Percentiles rank a stretch among this genome's conserved stretches.
phyloP scores from a whole-genome alignment of 1,140 invertebrate species.

The Neodiprion virginianus region DNA sequence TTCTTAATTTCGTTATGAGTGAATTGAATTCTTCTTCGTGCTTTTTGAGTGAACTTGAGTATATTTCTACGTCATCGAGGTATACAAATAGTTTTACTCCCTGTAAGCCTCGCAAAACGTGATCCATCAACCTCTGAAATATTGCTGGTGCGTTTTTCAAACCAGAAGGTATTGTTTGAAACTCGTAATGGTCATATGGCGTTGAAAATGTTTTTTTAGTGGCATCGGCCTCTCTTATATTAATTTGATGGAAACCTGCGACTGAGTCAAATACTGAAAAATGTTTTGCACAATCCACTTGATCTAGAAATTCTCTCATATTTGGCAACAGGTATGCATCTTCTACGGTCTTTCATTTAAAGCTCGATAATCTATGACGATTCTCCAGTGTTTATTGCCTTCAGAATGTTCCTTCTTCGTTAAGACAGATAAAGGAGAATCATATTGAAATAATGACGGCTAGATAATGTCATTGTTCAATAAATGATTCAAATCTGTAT shows the following conservation, averaged over 20 bases:
- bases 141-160: conserved; percentile 28
- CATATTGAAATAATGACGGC: conserved; percentile 43
- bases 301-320: conserved; percentile 50
- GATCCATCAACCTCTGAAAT: conserved; percentile 37
- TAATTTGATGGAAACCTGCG: conserved; percentile 55
- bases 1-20: conserved; percentile 23
- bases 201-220: conserved; percentile 42
- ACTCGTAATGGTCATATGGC: conserved; percentile 28
- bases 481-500: conserved; percentile 32
- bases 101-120: conserved; percentile 33
- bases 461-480: conserved; percentile 35
- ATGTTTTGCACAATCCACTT: conserved; percentile 40
- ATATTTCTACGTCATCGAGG: conserved; percentile 51
- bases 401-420: conserved; percentile 48
- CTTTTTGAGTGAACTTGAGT: conserved; percentile 40
- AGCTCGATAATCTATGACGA: conserved; percentile 28
- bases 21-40: conserved; percentile 37
- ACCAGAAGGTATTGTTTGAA: conserved; percentile 34
- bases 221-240: conserved; percentile 35
- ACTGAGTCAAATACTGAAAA: conserved; percentile 53
- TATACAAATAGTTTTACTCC: conserved; percentile 32
- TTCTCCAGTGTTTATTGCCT: conserved; percentile 33
- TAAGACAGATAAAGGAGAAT: conserved; percentile 41
- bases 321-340: conserved; percentile 58
- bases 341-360: conserved; percentile 31